Percentiles rank a stretch among this genome's conserved stretches.
phyloP scores from a whole-genome alignment of 2,888 invertebrate genomes.

The Oscheius sp. region DNA sequence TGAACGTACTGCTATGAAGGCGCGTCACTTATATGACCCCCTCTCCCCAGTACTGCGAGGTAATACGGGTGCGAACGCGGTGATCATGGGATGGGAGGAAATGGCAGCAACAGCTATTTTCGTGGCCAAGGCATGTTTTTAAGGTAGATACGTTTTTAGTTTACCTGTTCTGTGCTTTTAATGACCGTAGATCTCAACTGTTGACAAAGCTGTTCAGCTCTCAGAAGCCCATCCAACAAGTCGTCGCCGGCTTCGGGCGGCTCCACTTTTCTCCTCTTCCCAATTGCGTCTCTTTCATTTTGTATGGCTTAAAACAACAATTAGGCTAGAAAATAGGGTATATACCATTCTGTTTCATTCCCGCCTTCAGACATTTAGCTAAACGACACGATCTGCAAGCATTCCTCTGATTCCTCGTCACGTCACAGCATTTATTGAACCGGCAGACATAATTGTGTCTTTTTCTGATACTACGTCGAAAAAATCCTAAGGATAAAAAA shows the following conservation, averaged over 20 bases:
- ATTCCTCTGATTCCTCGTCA: slow-evolving; percentile 70
- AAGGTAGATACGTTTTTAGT: too few relatives aligned
- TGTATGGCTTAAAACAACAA: slow-evolving; percentile 59
- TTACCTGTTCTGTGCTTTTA: slow-evolving; percentile 64
- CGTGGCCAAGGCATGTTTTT: too few relatives aligned
- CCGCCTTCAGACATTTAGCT: slow-evolving; percentile 61
- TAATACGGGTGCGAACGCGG: too few relatives aligned
- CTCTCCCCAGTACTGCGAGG: too few relatives aligned
- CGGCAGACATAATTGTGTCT: slow-evolving; percentile 70
- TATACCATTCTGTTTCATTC: slow-evolving; percentile 64
- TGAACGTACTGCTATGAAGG: neutral
- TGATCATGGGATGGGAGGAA: too few relatives aligned
- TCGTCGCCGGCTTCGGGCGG: slow-evolving; percentile 42
- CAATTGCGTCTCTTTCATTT: slow-evolving; percentile 66
- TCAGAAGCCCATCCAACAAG: slow-evolving; percentile 56
- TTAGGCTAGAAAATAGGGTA: neutral
- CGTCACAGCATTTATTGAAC: slow-evolving; percentile 68
- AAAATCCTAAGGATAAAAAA: slow-evolving; percentile 57
- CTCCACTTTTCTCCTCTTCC: slow-evolving; percentile 62
- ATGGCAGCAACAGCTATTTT: too few relatives aligned
- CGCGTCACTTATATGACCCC: neutral
- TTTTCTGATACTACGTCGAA: slow-evolving; percentile 72
- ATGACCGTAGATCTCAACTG: slow-evolving; percentile 67
- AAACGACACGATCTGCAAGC: slow-evolving; percentile 66
- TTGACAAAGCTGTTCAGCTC: slow-evolving; percentile 60